A percentile compares a stretch with the other conserved stretches of the same genome.
Conservation (phyloP, 2,888 invertebrate species). For the Neuroscelio doddi region DNA sequence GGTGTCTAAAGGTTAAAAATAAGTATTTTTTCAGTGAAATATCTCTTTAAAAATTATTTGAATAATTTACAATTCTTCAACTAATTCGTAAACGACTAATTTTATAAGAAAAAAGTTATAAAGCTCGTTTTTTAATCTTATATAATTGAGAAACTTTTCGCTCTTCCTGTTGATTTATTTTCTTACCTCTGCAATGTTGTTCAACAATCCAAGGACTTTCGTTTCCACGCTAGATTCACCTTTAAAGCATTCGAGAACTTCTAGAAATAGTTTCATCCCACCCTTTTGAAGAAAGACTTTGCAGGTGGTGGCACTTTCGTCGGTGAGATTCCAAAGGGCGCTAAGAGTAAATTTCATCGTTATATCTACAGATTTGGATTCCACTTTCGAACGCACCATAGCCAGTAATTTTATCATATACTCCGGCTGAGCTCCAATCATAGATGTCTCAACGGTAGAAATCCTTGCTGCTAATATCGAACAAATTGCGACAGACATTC, state of each 20-base stretch:
- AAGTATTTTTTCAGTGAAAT: no score
- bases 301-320: constrained; percentile 83
- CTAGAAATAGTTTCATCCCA: constrained; percentile 79
- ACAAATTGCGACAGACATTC: constrained; percentile 87
- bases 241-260: constrained; percentile 78
- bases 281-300: constrained; percentile 79
- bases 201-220: constrained; percentile 82
- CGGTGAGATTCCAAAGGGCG: constrained; percentile 86
- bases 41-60: no score
- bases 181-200: constrained; percentile 83
- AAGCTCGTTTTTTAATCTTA: no score
- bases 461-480: constrained; percentile 80
- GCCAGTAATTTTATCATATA: constrained; percentile 81
- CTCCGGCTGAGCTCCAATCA: constrained; percentile 77
- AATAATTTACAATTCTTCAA: no score
- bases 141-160: no score
- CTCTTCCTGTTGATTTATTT: constrained; percentile 1
- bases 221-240: constrained; percentile 81
- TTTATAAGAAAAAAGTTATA: no score
- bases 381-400: constrained; percentile 77
- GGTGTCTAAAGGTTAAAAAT: no score
- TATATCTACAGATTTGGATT: constrained; percentile 75
- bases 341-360: constrained; percentile 84
- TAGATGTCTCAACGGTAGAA: constrained; percentile 79
- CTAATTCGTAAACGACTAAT: no score